These are phyloP conservation scores for Ondatra zibethicus DNA, from an alignment of 2,113 vertebrate species.

Conservation along the genomic window DNA sequence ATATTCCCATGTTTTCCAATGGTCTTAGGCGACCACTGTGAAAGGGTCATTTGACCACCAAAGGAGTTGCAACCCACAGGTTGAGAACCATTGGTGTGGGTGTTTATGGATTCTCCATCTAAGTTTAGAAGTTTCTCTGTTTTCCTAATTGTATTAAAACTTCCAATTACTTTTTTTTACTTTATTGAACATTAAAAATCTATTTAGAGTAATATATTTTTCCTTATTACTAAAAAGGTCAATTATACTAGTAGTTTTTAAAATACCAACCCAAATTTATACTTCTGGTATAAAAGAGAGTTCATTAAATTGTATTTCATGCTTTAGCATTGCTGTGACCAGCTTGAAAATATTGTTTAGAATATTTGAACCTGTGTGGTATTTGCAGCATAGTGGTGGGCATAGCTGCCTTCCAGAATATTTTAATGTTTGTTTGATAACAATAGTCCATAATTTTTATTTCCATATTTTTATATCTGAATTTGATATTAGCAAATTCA, in stretches of 20 bases:
- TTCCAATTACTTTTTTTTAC: background rate
- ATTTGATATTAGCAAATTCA: background rate
- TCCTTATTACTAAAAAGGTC: background rate
- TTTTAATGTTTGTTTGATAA: background rate
- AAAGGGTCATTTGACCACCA: background rate
- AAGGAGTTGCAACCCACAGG: background rate
- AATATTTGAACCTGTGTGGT: background rate
- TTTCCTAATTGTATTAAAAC: background rate
- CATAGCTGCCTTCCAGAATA: background rate
- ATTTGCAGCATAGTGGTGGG: background rate
- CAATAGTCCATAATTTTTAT: background rate
- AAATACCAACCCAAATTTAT: background rate
- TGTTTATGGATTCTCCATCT: background rate
- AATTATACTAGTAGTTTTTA: background rate
- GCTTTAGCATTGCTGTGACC: background rate
- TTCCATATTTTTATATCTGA: background rate
- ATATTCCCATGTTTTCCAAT: background rate
- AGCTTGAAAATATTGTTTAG: constrained; percentile 28
- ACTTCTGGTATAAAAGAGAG: background rate
- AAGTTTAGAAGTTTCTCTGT: background rate
- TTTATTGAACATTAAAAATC: background rate
- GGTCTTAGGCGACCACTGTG: background rate
- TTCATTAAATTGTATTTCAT: background rate
- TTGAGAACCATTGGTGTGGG: background rate
- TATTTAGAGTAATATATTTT: background rate